Conservation (phyloP, 2,797 vertebrate species). For the Coregonus suidteri region DNA sequence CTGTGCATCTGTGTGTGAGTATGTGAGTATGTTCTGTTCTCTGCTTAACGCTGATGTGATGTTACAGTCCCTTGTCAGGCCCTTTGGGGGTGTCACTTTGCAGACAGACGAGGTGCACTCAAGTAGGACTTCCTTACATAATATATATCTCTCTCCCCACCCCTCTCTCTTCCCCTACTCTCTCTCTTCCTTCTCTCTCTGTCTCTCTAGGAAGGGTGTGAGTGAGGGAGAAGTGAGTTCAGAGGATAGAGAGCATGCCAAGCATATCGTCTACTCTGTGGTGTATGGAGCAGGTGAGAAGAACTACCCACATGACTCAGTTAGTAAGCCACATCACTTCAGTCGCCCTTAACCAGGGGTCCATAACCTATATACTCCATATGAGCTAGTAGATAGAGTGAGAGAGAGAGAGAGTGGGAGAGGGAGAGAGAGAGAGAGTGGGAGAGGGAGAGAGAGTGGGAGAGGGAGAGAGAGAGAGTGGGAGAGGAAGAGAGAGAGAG, state of each 20-base stretch:
- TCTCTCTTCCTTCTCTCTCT: neutral
- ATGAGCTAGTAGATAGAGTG: no score
- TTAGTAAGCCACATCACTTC: constrained; percentile 7
- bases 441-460: no score
- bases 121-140: neutral
- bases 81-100: neutral
- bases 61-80: neutral
- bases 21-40: neutral
- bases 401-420: no score
- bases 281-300: constrained; percentile 90
- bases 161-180: neutral
- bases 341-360: no score
- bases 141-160: neutral
- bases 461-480: no score
- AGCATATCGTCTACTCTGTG: constrained; percentile 86
- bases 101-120: neutral
- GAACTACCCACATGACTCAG: constrained; percentile 17
- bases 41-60: neutral
- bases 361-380: no score
- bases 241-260: constrained; percentile 85
- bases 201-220: constrained; percentile 79
- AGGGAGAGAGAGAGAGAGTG: no score
- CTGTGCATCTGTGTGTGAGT: neutral
- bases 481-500: no score
- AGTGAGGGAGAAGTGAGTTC: constrained; percentile 72